Evolutionary conservation across 2,797 vertebrate species (phyloP), one percentile per base, ranked within the genome.

Genomic region (Sebastes vulpes): DNA sequence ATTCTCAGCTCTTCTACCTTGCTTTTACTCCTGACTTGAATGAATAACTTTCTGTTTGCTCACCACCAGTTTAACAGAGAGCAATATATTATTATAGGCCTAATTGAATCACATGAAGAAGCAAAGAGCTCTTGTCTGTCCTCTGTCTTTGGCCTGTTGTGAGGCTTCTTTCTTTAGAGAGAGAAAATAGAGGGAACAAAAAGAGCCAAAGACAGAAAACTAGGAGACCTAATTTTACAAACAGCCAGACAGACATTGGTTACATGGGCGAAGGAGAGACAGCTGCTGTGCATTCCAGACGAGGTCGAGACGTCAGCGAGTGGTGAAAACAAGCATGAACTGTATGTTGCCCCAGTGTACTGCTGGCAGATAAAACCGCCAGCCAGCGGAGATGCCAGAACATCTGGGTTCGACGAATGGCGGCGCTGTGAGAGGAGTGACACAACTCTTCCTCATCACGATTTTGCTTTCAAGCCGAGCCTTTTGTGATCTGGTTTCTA

Each of bases 241-340:
- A 82, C 79, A 84, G 86, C 87, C 91, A 93, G 94, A 89, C 91
- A 89, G 89, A 92, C 89, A 86, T 82, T 79, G 92, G 90, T 93
- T 93, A 81, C 87, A 84, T 71, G 79, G 88, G 83, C 26, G 56
- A 93, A 91, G 81, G 74, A 86, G 90, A 87, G 92, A 93, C 91
- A 95, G 95, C 95, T 96, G 94, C 94, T 95, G 90, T 85, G 82
- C 91, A 95, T 96, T 95, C 95, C 95, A 93, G 93, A 91, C 89
- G 78, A 90, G 88, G 93, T 94, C 79, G 85, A 90, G 93, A 87
- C 89, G 78, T 93, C 89, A 92, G 87, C 50, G 77, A 90, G 89
- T 73, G 86, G 85, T 88, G 90, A 93, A 93, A 90, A 90, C 85
- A 85, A 87, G 90, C 90, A 83, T 92, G 90, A 90, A 88, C 88